Evolutionary conservation across 92 coral and sea anemone genomes (phyloP), one percentile per base, ranked within the genome.

Genomic region (Porites lobata): DNA sequence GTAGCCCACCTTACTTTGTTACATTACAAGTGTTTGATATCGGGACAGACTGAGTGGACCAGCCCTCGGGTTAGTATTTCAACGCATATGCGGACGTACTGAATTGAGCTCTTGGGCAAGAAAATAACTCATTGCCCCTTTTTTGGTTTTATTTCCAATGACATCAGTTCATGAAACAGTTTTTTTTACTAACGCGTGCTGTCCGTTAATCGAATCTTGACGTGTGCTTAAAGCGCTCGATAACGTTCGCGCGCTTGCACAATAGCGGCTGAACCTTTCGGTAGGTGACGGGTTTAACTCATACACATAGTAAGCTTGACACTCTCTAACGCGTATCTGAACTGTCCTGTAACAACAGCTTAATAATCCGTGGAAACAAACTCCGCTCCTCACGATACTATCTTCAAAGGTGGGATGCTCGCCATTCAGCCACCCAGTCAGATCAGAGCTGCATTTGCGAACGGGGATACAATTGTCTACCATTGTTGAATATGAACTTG

Each of bases 291-390:
- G 79, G 6, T 75, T 75, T 13, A 75, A 22, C 64, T 19, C 62
- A 22, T 75, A 75, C 15, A 75, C 80, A 21, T 9, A 76, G 32
- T 20, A 76, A 6, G 68, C 68, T 8, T 57, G 38, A 52, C 65
- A 75, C 7, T 22, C 47, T 75, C 79, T 75, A 5, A 75, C 79
- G 19, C 64, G 79, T 50, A 75, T 20, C n/a, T 75, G 79, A 52
- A 75, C 79, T 22, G 11, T 51, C 21, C 66, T 24, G 68, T 76
- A 22, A 15, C 80, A 76, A 59, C 80, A 76, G 12, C 58, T 76
- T 6, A 24, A 14, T 5, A 7, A 76, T 10, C 80, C 80, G 21
- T 22, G 0, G 66, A 76, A 76, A 13, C 80, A 76, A 21, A 11
- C 80, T 26, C 58, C 80, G 1, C 67, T 76, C 21, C 1, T 24